phyloP scores from a whole-genome alignment of 2,113 vertebrate species.

The Anas platyrhynchos region DNA sequence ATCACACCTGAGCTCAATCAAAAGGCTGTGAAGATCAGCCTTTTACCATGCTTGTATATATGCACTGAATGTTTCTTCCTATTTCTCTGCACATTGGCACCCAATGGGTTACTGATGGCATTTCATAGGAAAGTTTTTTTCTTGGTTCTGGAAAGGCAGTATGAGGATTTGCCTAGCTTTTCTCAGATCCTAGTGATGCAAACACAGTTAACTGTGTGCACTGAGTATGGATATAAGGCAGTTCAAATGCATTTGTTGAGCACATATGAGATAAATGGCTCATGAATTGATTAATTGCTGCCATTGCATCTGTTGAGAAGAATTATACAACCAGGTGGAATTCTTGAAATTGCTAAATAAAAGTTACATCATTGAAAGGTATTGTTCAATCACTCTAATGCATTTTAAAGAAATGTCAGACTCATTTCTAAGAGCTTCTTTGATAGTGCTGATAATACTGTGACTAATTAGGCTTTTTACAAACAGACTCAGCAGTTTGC shows the following conservation, averaged over 20 bases:
- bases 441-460: background rate
- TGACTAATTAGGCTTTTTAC: background rate
- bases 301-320: background rate
- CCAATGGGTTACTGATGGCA: background rate
- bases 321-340: background rate
- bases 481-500: background rate
- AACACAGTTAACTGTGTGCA: background rate
- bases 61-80: background rate
- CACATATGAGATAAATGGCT: background rate
- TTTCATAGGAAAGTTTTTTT: background rate
- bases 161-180: background rate
- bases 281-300: background rate
- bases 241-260: background rate
- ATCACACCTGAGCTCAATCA: background rate
- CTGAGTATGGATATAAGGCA: background rate
- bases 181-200: background rate
- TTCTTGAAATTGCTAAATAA: background rate
- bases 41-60: accelerated
- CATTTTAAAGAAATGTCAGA: background rate
- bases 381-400: background rate
- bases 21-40: background rate
- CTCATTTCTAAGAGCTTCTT: background rate
- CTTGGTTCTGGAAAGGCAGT: background rate
- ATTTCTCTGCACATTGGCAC: background rate
- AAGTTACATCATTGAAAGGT: background rate